These are phyloP conservation scores for Choloepus hoffmanni DNA, from an alignment of 2,113 vertebrate species.

Conservation along the genomic window DNA sequence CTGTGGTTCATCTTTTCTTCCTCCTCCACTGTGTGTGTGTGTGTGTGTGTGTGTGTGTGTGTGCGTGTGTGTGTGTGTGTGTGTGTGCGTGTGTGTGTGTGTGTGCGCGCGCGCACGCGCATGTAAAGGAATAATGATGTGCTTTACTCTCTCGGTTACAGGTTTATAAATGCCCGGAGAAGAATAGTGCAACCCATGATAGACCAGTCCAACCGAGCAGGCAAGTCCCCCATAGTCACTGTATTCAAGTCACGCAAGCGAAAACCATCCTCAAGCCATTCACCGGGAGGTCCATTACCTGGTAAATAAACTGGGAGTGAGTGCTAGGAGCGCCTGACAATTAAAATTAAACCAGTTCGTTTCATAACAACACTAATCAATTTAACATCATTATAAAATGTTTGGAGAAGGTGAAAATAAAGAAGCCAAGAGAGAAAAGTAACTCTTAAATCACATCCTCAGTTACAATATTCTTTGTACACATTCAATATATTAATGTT, in stretches of 20 bases:
- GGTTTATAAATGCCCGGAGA: constrained; percentile 99
- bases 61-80: background rate
- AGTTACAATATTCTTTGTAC: constrained; percentile 62
- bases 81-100: constrained; percentile 33
- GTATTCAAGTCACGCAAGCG: constrained; percentile 89
- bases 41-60: constrained; percentile 9
- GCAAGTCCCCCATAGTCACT: constrained; percentile 94
- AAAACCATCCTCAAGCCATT: constrained; percentile 92
- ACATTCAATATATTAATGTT: constrained; percentile 80
- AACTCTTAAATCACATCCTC: constrained; percentile 58
- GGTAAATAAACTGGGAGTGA: constrained; percentile 91
- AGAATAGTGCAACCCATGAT: constrained; percentile 99
- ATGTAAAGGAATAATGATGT: constrained; percentile 72
- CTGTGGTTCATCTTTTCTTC: background rate
- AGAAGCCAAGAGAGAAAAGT: constrained; percentile 67
- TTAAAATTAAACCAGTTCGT: constrained; percentile 83
- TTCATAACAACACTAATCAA: constrained; percentile 86
- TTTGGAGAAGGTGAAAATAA: constrained; percentile 22
- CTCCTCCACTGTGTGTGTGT: constrained; percentile 46
- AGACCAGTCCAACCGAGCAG: constrained; percentile 99
- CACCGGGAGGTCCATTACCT: constrained; percentile 90
- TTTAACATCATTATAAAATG: constrained; percentile 81
- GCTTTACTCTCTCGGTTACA: constrained; percentile 86
- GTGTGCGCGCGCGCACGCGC: no score
- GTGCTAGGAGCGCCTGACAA: constrained; percentile 84